Conservation (phyloP, 2,797 vertebrate genomes). For the Gouania willdenowi region DNA sequence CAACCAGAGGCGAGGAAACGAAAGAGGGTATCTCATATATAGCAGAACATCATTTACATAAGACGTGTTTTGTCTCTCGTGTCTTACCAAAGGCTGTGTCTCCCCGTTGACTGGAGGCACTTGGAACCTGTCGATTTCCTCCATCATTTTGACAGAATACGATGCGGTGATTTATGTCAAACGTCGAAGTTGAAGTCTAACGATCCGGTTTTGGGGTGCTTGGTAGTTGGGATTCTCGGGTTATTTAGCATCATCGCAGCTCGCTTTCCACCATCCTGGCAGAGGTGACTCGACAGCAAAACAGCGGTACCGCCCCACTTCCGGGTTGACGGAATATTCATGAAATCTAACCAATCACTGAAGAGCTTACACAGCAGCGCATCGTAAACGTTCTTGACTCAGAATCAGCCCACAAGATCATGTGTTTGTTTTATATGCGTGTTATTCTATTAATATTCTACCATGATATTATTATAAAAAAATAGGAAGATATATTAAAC, state of each 20-base stretch:
- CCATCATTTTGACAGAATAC: conserved; percentile 84
- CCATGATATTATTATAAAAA: too few species aligned
- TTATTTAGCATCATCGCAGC: conserved; percentile 69
- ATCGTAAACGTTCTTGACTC: too few species aligned
- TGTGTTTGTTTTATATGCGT: too few species aligned
- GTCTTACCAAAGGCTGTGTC: conserved; percentile 91
- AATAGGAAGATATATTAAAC: too few species aligned
- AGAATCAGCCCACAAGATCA: too few species aligned
- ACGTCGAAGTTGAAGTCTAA: conserved; percentile 10
- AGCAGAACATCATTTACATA: conserved; percentile 7
- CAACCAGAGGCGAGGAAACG: neutral
- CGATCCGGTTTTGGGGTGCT: conserved; percentile 19
- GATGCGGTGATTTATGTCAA: conserved; percentile 14
- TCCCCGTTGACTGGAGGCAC: conserved; percentile 91
- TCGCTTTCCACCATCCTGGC: conserved; percentile 71
- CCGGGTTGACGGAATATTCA: conserved; percentile 73
- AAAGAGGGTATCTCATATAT: neutral
- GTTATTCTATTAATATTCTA: too few species aligned
- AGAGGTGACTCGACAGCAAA: conserved; percentile 88
- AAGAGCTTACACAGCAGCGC: conserved; percentile 9
- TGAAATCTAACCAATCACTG: conserved; percentile 45
- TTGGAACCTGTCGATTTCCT: conserved; percentile 95
- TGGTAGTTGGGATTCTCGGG: conserved; percentile 20
- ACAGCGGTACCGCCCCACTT: conserved; percentile 75
- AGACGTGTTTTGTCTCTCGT: conserved; percentile 18